A percentile compares a stretch with the other conserved stretches of the same genome.
These are phyloP conservation scores for Polia nebulosa DNA, from an alignment of 2,888 invertebrate genomes.

Conservation along the genomic window DNA sequence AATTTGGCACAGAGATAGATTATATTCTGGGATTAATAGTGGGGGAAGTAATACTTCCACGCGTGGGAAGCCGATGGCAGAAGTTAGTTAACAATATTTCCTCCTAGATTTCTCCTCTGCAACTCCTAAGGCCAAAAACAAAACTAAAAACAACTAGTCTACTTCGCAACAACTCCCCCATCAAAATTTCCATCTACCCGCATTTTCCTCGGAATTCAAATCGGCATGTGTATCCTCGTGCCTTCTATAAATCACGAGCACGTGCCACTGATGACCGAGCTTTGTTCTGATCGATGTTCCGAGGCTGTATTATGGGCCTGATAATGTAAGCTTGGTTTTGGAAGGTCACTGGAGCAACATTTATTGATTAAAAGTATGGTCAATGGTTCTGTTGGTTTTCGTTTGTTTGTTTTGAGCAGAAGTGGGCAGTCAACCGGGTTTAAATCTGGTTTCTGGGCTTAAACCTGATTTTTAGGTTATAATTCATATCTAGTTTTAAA, in stretches of 20 bases:
- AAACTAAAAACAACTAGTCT: slow-evolving; percentile 9
- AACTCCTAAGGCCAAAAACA: neutral
- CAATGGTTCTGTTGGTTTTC: neutral
- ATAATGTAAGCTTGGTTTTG: slow-evolving; percentile 45
- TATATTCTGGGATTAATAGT: too few relatives aligned
- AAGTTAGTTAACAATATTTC: neutral
- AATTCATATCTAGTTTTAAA: too few relatives aligned
- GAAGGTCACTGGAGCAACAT: neutral
- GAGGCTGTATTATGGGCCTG: slow-evolving; percentile 41
- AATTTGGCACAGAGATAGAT: too few relatives aligned
- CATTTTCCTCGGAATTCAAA: slow-evolving; percentile 66
- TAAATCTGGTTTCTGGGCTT: too few relatives aligned
- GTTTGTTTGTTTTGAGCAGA: too few relatives aligned
- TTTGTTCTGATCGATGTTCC: slow-evolving; percentile 64
- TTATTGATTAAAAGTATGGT: neutral
- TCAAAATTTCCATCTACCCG: slow-evolving; percentile 25
- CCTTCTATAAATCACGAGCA: slow-evolving; percentile 75
- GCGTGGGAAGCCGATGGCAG: too few relatives aligned
- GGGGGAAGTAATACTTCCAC: too few relatives aligned
- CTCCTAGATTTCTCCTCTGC: neutral
- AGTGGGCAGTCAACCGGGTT: too few relatives aligned
- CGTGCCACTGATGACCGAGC: slow-evolving; percentile 74
- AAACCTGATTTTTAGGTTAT: too few relatives aligned
- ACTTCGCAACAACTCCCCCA: slow-evolving; percentile 3
- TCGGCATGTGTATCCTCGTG: slow-evolving; percentile 66